Evolutionary conservation across 2,113 vertebrate species (phyloP).

Genomic region (Scopus umbretta): DNA sequence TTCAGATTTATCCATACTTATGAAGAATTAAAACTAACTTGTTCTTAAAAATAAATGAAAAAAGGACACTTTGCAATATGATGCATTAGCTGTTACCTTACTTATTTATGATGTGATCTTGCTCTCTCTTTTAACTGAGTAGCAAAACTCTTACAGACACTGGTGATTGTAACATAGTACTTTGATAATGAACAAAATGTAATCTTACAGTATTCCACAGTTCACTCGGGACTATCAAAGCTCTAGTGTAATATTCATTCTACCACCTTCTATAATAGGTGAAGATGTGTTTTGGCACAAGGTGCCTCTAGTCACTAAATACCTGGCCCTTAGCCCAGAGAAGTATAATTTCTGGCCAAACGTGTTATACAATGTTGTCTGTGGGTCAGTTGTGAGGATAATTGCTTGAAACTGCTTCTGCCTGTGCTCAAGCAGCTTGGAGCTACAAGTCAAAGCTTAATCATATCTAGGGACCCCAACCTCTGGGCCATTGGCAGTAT

Average conservation of each 20-base stretch:
- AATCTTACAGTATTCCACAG: not conserved
- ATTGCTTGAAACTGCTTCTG: slow-evolving; percentile 16
- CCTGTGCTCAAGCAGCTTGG: not conserved
- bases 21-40: not conserved
- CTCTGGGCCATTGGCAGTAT: not conserved
- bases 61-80: not conserved
- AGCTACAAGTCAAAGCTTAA: not conserved
- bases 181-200: not conserved
- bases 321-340: not conserved
- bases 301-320: not conserved
- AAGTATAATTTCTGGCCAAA: not conserved
- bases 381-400: not conserved
- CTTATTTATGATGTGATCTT: not conserved
- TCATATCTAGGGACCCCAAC: not conserved
- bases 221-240: not conserved
- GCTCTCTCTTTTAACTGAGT: not conserved
- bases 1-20: not conserved
- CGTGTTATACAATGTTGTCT: not conserved
- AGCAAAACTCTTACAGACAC: not conserved
- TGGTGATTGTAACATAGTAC: not conserved
- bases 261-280: not conserved
- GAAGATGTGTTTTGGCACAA: slow-evolving; percentile 37
- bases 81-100: not conserved
- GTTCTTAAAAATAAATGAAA: not conserved
- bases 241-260: not conserved